phyloP scores from a whole-genome alignment of 2,888 invertebrate genomes.

The Encarsia formosa region DNA sequence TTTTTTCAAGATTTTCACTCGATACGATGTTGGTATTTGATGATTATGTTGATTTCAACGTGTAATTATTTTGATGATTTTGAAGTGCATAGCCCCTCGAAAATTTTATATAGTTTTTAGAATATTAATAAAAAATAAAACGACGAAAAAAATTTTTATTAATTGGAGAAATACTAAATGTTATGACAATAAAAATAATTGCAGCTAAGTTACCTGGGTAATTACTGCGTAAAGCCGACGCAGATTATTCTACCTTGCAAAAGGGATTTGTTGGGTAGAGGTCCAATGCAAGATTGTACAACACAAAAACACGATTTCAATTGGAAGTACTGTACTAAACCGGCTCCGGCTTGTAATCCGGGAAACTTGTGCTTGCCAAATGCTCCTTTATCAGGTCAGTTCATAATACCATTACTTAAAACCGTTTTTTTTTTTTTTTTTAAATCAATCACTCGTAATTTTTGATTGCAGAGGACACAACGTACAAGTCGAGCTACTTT shows the following conservation, averaged over 20 bases:
- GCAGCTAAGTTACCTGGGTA: slow-evolving; percentile 38
- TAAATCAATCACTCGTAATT: neutral
- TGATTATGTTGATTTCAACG: no score
- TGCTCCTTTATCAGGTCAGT: slow-evolving; percentile 13
- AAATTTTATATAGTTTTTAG: neutral
- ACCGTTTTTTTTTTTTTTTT: no score
- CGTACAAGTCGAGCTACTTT: slow-evolving; percentile 62
- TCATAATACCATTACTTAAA: no score
- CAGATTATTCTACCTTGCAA: slow-evolving; percentile 35
- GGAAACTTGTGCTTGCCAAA: slow-evolving; percentile 16
- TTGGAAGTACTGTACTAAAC: slow-evolving; percentile 36
- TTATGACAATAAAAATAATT: neutral
- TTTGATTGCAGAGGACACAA: slow-evolving; percentile 55
- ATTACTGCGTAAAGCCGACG: slow-evolving; percentile 42
- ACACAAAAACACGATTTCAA: slow-evolving; percentile 70
- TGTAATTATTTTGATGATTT: no score
- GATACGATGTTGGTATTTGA: no score
- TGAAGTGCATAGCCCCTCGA: no score
- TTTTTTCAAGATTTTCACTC: no score
- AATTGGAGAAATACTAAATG: no score
- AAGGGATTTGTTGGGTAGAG: slow-evolving; percentile 48
- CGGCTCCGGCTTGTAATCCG: slow-evolving; percentile 2
- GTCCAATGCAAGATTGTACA: slow-evolving; percentile 69
- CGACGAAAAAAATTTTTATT: no score
- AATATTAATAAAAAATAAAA: neutral